Evolutionary conservation across 2,797 vertebrate species (phyloP).

Genomic region (Hoplostethus mediterraneus): DNA sequence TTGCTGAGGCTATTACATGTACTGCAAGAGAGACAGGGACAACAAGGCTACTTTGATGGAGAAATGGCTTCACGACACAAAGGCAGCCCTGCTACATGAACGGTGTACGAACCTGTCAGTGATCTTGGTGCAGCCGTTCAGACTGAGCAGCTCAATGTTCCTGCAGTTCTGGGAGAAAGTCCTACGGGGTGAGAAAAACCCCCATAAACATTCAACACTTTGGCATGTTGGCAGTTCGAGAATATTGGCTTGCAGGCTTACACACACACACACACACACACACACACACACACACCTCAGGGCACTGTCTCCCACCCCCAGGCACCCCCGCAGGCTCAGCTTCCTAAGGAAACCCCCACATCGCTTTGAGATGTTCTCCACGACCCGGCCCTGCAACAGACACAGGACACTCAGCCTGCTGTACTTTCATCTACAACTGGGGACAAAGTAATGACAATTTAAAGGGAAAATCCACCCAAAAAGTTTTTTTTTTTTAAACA

Average conservation of each 20-base stretch:
- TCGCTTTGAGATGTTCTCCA: slow-evolving; percentile 98
- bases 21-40: slow-evolving; percentile 78
- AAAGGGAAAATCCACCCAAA: no score
- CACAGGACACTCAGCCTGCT: slow-evolving; percentile 23
- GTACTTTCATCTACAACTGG: neutral
- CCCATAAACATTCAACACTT: neutral
- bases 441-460: neutral
- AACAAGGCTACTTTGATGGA: neutral
- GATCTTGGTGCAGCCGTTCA: slow-evolving; percentile 98
- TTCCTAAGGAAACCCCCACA: slow-evolving; percentile 97
- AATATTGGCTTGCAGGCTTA: neutral
- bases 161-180: slow-evolving; percentile 98
- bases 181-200: slow-evolving; percentile 75
- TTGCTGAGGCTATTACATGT: slow-evolving; percentile 98
- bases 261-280: no score
- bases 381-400: slow-evolving; percentile 91
- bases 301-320: slow-evolving; percentile 95
- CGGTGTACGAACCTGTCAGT: slow-evolving; percentile 90
- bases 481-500: no score
- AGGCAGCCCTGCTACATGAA: neutral
- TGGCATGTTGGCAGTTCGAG: no score
- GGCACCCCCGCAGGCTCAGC: slow-evolving; percentile 94
- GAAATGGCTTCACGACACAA: neutral
- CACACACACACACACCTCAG: slow-evolving; percentile 84
- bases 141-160: slow-evolving; percentile 95